Evolutionary conservation across 1,140 invertebrate genomes (phyloP).

Genomic region (Ericerus pela): DNA sequence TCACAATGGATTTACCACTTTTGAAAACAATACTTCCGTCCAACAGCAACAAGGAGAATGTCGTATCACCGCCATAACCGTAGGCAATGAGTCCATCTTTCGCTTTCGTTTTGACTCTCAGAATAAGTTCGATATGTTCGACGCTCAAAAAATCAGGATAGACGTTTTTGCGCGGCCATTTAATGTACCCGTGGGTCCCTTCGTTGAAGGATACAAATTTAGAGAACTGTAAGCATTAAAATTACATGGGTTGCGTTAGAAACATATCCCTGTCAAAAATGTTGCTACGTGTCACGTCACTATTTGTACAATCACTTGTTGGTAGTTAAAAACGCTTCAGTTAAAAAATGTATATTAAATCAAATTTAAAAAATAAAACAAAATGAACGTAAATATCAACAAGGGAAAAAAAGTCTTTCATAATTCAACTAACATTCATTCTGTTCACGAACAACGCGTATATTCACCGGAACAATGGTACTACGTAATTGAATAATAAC

Average conservation of each 20-base stretch:
- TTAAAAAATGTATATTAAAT: background rate
- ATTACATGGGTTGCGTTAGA: background rate
- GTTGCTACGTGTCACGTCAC: no score
- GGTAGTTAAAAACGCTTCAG: no score
- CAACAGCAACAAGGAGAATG: slow-evolving; percentile 45
- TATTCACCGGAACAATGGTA: no score
- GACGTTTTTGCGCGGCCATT: slow-evolving; percentile 29
- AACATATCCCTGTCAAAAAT: no score
- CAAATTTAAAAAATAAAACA: no score
- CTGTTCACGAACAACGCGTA: no score
- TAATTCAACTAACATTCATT: no score
- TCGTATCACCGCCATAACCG: slow-evolving; percentile 45
- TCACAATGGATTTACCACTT: slow-evolving; percentile 44
- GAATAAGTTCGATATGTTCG: slow-evolving; percentile 51
- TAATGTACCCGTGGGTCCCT: slow-evolving; percentile 44
- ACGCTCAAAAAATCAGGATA: slow-evolving; percentile 35
- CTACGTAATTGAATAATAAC: no score
- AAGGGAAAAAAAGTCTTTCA: no score
- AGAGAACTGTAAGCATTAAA: slow-evolving; percentile 32
- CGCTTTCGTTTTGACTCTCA: slow-evolving; percentile 75
- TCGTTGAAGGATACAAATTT: slow-evolving; percentile 45
- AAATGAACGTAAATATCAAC: no score
- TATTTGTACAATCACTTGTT: no score
- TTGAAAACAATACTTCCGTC: slow-evolving; percentile 54
- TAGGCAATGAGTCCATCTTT: slow-evolving; percentile 65